Conservation (phyloP, 2,888 invertebrate species). For the Oithona nana region DNA sequence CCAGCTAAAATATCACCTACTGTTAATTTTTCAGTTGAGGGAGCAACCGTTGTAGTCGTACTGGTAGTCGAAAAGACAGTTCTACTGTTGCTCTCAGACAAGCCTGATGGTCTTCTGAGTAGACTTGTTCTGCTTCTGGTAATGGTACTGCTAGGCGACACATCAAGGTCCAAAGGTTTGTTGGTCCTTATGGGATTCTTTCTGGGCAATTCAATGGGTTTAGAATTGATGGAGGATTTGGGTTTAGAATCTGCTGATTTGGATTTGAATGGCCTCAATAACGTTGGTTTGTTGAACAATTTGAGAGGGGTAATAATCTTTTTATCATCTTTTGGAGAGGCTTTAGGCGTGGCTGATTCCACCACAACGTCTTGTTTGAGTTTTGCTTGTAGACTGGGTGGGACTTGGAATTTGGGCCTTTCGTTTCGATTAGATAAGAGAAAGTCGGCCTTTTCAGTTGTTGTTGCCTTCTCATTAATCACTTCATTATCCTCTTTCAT, state of each 20-base stretch:
- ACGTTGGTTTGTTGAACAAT: neutral
- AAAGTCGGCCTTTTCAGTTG: neutral
- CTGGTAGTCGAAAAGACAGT: no score
- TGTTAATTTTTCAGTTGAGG: constrained; percentile 7
- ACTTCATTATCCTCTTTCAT: neutral
- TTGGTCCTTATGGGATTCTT: neutral
- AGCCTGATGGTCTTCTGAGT: constrained; percentile 9
- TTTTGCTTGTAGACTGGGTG: neutral
- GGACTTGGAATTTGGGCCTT: neutral
- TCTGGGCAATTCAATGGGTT: neutral
- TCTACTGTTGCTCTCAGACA: no score
- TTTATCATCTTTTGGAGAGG: neutral
- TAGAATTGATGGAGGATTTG: neutral
- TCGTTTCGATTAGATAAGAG: neutral
- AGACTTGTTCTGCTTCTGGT: neutral
- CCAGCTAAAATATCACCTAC: constrained; percentile 5
- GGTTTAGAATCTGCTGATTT: neutral
- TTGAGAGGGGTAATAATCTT: neutral
- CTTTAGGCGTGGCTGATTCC: neutral
- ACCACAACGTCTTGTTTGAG: neutral
- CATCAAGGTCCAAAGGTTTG: neutral
- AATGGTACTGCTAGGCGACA: neutral
- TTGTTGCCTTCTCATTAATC: neutral
- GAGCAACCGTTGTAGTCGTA: neutral
- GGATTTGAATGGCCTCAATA: neutral